Evolutionary conservation across 53 echinoderm and acorn worm species (phyloP).

Genomic region (Crossaster papposus): DNA sequence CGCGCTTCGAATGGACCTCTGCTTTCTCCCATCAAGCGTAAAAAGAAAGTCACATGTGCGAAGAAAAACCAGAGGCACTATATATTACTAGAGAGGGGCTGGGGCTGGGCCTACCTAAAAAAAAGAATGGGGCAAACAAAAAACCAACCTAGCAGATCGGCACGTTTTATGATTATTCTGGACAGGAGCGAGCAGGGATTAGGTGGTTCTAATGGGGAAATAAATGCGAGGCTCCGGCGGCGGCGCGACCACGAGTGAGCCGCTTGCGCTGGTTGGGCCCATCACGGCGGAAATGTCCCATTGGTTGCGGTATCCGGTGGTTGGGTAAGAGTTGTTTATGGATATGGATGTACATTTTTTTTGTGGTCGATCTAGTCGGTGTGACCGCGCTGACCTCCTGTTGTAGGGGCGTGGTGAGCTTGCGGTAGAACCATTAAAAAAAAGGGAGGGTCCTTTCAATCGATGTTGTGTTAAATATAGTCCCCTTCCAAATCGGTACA

Average conservation of each 20-base stretch:
- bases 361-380: background rate
- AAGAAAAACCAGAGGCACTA: slow-evolving; percentile 1
- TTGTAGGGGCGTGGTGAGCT: slow-evolving; percentile 1
- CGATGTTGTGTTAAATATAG: background rate
- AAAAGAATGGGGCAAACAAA: background rate
- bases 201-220: slow-evolving; percentile 41
- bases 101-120: background rate
- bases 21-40: background rate
- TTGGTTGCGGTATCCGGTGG: slow-evolving; percentile 16
- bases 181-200: slow-evolving; percentile 33
- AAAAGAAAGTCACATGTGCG: background rate
- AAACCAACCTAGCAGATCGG: slow-evolving; percentile 41
- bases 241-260: background rate
- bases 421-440: background rate
- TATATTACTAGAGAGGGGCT: background rate
- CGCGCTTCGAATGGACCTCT: background rate
- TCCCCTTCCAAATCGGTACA: too few species aligned
- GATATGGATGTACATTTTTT: background rate
- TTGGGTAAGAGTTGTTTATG: background rate
- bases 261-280: background rate
- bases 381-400: slow-evolving; percentile 48
- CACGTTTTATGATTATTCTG: slow-evolving; percentile 33
- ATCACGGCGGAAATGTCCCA: slow-evolving; percentile 11
- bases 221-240: slow-evolving; percentile 32
- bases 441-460: background rate